Evolutionary conservation across 2,888 invertebrate genomes (phyloP), one percentile per base, ranked within the genome.

Genomic region (Eupelmus urozonus): DNA sequence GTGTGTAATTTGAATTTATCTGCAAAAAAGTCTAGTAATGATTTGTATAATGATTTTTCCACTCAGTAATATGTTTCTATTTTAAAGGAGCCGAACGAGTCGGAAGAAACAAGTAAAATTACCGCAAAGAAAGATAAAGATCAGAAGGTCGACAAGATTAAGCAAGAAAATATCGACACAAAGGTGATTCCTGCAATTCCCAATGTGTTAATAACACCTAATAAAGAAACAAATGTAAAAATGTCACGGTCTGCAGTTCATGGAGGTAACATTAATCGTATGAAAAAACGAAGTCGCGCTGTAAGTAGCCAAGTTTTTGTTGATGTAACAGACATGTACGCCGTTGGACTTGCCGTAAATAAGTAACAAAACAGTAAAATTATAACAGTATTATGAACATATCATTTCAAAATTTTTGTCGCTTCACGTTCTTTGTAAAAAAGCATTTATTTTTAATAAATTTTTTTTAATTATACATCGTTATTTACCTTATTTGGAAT

Each of bases 261-360:
- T 29, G 57, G 29, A 45, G n/a, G 9, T 34, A 3, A 34, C 9
- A 7, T 11, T 2, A 13, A 42, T 27, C 23, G 23, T 16, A 18
- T 51, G 1, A 66, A 23, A 9, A 65, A 55, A 25, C 66, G 42
- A n/a, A 67, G n/a, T 25, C 55, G 63, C 0, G 16, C 60, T 4
- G 3, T 55, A 9, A 65, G 25, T 27, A 59, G 59, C 23, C 67
- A 72, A 59, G 51, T 79, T n/a, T 49, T 65, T 7, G 51, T 73
- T 1, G 62, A 77, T n/a, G 59, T 76, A 5, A 51, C 25, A 3
- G 75, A 80, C 23, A 72, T 80, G 51, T 78, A 76, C 25, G 78
- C 80, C 3, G 49, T 80, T 34, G 80, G 80, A 25, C 72, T 78
- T 9, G 63, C 78, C 40, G 73, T 80, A 1, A 78, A 78, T 27